Conservation (phyloP, 2,888 invertebrate genomes). For the Watsonalla cultraria region DNA sequence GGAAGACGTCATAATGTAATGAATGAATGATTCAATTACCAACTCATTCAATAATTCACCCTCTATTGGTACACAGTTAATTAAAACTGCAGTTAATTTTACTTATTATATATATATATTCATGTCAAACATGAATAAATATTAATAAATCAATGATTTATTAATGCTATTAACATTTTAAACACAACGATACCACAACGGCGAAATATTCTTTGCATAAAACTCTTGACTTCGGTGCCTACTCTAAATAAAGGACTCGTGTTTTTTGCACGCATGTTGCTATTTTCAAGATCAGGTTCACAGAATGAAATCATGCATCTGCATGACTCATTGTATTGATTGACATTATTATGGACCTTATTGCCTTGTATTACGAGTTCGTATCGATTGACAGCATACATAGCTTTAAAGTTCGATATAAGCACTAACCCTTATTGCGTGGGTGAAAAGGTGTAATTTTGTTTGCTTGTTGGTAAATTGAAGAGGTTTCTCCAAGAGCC, state of each 20-base stretch:
- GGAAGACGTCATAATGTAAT: no score
- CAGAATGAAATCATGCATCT: not conserved
- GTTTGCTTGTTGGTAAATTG: not conserved
- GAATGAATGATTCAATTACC: no score
- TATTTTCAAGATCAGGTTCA: not conserved
- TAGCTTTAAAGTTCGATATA: not conserved
- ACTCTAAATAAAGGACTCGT: not conserved
- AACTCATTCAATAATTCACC: no score
- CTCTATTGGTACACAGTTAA: no score
- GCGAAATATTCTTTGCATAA: no score
- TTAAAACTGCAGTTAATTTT: no score
- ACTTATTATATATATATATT: no score
- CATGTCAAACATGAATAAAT: no score
- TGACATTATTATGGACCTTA: conserved; percentile 1
- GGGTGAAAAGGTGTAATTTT: not conserved
- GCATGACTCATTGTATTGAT: conserved; percentile 1
- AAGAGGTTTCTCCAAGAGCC: conserved; percentile 7
- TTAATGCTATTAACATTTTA: no score
- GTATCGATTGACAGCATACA: conserved; percentile 1
- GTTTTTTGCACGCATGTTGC: not conserved
- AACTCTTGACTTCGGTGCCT: not conserved
- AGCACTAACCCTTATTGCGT: not conserved
- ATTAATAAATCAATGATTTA: no score
- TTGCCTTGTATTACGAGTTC: conserved; percentile 1
- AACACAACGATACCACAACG: no score